A percentile compares a stretch with the other conserved stretches of the same genome.
phyloP scores from a whole-genome alignment of 1,140 invertebrate genomes.

The Drosophila pandora region DNA sequence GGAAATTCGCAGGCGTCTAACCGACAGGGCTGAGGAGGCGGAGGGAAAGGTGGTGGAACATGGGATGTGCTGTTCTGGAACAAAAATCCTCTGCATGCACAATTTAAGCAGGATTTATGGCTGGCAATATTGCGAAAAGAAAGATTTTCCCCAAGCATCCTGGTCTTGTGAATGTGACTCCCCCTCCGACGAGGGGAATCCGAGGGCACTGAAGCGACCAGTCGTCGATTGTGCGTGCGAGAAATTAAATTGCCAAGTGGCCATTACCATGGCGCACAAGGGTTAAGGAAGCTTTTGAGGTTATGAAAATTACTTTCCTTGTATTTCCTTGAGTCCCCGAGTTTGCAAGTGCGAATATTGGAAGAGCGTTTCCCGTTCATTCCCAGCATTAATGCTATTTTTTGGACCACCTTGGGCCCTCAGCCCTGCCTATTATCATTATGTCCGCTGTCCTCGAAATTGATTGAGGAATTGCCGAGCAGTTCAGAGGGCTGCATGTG shows the following conservation, averaged over 20 bases:
- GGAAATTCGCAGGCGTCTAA: conserved; percentile 54
- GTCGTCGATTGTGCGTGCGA: conserved; percentile 78
- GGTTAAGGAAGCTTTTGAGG: conserved; percentile 65
- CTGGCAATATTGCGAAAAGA: conserved; percentile 76
- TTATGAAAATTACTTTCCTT: conserved; percentile 65
- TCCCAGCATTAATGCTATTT: conserved; percentile 25
- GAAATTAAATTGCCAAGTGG: conserved; percentile 81
- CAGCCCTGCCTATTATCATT: conserved; percentile 45
- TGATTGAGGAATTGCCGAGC: conserved; percentile 71
- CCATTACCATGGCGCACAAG: conserved; percentile 67
- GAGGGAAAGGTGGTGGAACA: conserved; percentile 3
- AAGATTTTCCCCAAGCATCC: conserved; percentile 46
- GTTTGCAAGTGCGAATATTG: conserved; percentile 53
- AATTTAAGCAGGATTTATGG: conserved; percentile 82
- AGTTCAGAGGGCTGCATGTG: conserved; percentile 54
- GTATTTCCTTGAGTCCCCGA: conserved; percentile 53
- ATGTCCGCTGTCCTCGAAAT: conserved; percentile 49
- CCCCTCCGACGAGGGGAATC: no score
- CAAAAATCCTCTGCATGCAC: conserved; percentile 82
- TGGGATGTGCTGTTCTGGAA: conserved; percentile 67
- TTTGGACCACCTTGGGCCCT: background rate
- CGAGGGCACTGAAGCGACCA: conserved; percentile 43
- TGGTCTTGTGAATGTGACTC: background rate
- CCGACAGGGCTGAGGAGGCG: conserved; percentile 27
- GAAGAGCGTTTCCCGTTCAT: conserved; percentile 44